Conservation (phyloP, 2,888 invertebrate species). For the Ormia ochracea region DNA sequence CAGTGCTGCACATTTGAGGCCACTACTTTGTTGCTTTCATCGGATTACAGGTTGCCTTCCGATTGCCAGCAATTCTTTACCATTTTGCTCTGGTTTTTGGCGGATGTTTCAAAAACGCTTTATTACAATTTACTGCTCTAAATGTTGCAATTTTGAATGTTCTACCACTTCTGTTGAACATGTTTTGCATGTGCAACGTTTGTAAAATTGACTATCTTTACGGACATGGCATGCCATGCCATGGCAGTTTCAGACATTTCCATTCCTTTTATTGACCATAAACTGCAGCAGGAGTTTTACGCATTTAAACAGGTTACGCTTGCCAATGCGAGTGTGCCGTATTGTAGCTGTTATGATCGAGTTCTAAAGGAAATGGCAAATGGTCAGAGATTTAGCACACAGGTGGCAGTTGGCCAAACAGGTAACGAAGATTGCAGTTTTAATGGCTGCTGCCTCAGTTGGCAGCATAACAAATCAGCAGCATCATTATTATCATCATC, state of each 20-base stretch:
- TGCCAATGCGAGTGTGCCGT: conserved; percentile 3
- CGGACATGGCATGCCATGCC: too few species aligned
- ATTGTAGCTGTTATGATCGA: conserved; percentile 7
- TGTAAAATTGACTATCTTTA: conserved; percentile 11
- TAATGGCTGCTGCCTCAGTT: conserved; percentile 25
- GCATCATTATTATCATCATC: conserved; percentile 2
- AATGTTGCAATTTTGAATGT: conserved; percentile 57
- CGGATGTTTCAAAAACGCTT: conserved; percentile 57
- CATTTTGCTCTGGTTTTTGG: conserved; percentile 55
- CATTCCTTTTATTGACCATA: conserved; percentile 42
- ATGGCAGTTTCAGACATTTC: conserved; percentile 25
- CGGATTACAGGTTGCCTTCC: conserved; percentile 50
- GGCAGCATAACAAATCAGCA: too few species aligned
- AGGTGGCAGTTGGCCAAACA: conserved; percentile 54
- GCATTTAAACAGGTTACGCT: conserved; percentile 56
- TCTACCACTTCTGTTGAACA: conserved; percentile 60
- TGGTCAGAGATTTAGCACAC: conserved; percentile 59
- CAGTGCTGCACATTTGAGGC: not conserved
- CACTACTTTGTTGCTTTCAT: conserved; percentile 21
- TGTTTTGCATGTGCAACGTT: conserved; percentile 55
- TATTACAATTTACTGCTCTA: conserved; percentile 58
- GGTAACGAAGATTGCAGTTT: conserved; percentile 37
- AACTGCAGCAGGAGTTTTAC: conserved; percentile 40
- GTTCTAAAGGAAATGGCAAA: conserved; percentile 60
- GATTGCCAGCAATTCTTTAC: conserved; percentile 23